Base-by-base conservation (phyloP, 2,888 invertebrate species). In the Drosophila ustulata region DNA sequence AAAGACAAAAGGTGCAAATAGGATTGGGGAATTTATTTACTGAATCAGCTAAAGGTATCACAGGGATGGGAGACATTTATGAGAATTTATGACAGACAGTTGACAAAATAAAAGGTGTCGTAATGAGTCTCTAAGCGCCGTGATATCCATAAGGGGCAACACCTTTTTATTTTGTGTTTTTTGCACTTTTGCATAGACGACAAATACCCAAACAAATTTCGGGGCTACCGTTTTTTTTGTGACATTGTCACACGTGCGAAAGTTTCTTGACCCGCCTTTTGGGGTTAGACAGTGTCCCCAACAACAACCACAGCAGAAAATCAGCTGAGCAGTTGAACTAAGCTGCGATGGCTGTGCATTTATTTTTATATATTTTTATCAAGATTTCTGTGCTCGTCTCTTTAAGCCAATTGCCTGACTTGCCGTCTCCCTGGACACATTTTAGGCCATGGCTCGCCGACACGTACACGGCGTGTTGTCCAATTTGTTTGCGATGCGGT, bases 221-320 rank as follows among this genome's bases (percentile, higher is more conserved):
- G 51, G 58, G 41, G 49, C 75, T 58, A 49, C 57, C 59, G 47
- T 18, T 18, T 18, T 18, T 56, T 45, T 39, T 25, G n/a, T 55
- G 56, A 18, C 45, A 49, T 43, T 45, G 39, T 28, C 41, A 47
- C 70, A 66, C 76, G 66, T 72, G 61, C 66, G 49, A 23, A 57
- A 59, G 74, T 71, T 71, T 66, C 41, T 82, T 82, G 80, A 84
- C 81, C 87, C 53, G 49, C 25, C 28, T 45, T 45, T 45, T 45
- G 47, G 56, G 68, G 65, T 73, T 80, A 71, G 64, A 53, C 64
- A 39, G 18, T 66, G 69, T 56, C 43, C 37, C 46, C 56, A 56
- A 39, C 25, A 52, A 5, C 4, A n/a, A 37, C 11, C n/a, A n/a
- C 2, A 9, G 11, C 2, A 34, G 13, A 39, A 13, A 13, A 41